These are phyloP conservation scores for Ormyrus rosae DNA, from an alignment of 2,888 invertebrate species.

Conservation along the genomic window DNA sequence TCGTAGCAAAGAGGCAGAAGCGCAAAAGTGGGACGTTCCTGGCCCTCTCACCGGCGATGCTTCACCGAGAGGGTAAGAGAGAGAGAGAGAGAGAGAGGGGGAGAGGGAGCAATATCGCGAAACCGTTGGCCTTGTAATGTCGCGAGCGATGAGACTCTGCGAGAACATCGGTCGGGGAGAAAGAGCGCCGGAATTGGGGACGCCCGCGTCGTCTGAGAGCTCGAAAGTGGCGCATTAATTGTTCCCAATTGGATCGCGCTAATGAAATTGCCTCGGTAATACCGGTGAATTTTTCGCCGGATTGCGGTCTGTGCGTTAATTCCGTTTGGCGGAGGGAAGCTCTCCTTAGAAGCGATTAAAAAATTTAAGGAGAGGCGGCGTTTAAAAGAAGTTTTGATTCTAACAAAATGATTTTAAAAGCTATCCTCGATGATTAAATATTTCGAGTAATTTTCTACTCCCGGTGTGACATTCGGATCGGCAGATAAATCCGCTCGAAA, in stretches of 20 bases:
- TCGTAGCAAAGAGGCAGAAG: neutral
- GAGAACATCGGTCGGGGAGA: neutral
- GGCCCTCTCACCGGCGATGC: no score
- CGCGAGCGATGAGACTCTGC: conserved; percentile 8
- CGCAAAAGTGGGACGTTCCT: conserved; percentile 5
- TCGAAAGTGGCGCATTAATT: neutral
- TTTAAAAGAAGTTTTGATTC: no score
- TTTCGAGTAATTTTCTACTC: no score
- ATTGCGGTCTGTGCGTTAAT: no score
- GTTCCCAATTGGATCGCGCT: neutral
- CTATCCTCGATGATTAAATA: no score
- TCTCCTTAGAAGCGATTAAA: no score
- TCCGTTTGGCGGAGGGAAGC: no score
- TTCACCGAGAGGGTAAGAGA: conserved; percentile 7
- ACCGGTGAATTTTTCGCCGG: neutral
- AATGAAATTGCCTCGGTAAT: no score
- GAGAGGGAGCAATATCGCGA: conserved; percentile 50
- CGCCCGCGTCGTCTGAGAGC: neutral
- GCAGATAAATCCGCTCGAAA: no score
- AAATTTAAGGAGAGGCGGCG: no score
- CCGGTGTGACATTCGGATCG: no score
- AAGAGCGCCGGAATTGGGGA: neutral
- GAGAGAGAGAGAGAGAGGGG: conserved; percentile 30
- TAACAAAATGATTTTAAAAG: no score
- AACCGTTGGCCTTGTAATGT: conserved; percentile 49